These are phyloP conservation scores for Felis catus DNA, from an alignment of 2,113 vertebrate genomes.

Conservation along the genomic window DNA sequence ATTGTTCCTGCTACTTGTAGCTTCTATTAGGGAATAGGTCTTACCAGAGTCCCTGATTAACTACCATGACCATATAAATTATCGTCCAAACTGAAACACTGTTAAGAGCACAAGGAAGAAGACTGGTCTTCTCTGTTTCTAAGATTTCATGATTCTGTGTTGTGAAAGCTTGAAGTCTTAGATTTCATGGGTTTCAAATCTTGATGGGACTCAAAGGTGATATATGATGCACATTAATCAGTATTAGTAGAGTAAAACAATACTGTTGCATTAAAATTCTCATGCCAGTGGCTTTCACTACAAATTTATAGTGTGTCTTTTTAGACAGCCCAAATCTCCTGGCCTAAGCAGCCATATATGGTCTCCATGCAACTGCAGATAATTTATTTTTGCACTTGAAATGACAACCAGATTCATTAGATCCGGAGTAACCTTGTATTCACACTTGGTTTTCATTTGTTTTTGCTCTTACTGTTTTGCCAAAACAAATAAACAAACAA, in stretches of 20 bases:
- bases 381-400: neutral
- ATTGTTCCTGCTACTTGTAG: neutral
- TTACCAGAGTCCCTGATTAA: neutral
- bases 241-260: neutral
- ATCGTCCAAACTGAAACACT: neutral
- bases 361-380: neutral
- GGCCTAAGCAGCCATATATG: neutral
- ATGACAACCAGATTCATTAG: neutral
- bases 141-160: neutral
- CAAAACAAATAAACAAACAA: neutral
- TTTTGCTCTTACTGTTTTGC: neutral
- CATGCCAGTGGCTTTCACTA: neutral
- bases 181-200: constrained; percentile 32
- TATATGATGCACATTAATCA: neutral
- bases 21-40: neutral
- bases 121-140: neutral
- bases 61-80: neutral
- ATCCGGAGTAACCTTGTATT: neutral
- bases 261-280: neutral
- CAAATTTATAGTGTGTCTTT: neutral
- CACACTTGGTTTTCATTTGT: neutral
- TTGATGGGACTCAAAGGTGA: neutral
- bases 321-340: neutral
- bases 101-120: neutral
- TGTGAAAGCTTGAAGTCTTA: neutral